Evolutionary conservation across 2,888 invertebrate genomes (phyloP).

Genomic region (Acleris laterana): DNA sequence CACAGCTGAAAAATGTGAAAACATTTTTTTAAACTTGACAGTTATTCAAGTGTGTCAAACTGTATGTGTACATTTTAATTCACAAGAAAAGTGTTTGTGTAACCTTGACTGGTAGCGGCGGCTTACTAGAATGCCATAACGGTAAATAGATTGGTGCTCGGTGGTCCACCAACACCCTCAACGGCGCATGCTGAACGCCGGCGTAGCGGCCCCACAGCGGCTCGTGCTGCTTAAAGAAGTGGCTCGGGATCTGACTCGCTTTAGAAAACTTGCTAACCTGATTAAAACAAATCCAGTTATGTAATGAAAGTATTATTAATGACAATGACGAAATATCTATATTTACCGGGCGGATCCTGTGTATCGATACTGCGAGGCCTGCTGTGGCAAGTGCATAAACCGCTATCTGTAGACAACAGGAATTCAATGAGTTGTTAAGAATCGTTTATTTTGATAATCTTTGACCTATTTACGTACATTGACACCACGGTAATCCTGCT

Average conservation of each 20-base stretch:
- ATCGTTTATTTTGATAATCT: conserved; percentile 32
- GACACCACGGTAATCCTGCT: conserved; percentile 77
- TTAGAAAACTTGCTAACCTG: conserved; percentile 86
- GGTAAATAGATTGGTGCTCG: conserved; percentile 83
- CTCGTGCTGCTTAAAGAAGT: conserved; percentile 81
- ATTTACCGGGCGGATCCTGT: conserved; percentile 86
- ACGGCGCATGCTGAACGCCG: conserved; percentile 79
- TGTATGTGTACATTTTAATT: conserved; percentile 26
- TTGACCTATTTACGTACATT: conserved; percentile 62
- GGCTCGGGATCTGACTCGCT: conserved; percentile 83
- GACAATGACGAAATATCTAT: conserved; percentile 37
- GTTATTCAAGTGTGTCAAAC: conserved; percentile 39
- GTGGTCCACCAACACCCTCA: conserved; percentile 82
- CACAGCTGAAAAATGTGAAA: conserved; percentile 64
- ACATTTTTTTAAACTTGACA: conserved; percentile 44
- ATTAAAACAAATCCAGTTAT: conserved; percentile 59
- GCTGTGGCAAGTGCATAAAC: conserved; percentile 85
- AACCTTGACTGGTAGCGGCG: conserved; percentile 82
- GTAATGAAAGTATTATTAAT: conserved; percentile 57
- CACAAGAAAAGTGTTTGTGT: conserved; percentile 38
- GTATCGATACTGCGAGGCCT: conserved; percentile 81
- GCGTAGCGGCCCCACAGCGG: conserved; percentile 78
- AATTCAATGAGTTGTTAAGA: conserved; percentile 40
- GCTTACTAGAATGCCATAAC: conserved; percentile 77
- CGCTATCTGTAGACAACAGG: conserved; percentile 77